Evolutionary conservation across 2,888 invertebrate genomes (phyloP).

Genomic region (Eupithecia subumbrata): DNA sequence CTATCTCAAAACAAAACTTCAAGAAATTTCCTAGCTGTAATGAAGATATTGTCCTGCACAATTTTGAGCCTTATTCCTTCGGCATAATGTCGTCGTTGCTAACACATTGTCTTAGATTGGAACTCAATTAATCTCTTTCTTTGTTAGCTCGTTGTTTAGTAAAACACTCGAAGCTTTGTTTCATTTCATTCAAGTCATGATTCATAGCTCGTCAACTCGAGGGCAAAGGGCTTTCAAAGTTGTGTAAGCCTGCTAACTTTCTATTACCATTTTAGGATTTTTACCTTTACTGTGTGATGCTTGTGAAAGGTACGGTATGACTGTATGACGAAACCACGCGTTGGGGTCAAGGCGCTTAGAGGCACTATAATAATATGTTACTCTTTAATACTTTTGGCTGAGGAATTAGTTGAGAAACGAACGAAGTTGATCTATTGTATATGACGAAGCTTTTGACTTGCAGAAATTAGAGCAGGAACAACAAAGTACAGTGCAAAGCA

Average conservation of each 20-base stretch:
- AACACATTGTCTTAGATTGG: conserved; percentile 20
- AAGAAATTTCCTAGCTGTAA: too few relatives aligned
- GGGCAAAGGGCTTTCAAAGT: conserved; percentile 68
- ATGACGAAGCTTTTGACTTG: background rate
- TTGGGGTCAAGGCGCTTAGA: background rate
- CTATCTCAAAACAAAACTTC: too few relatives aligned
- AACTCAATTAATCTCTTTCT: conserved; percentile 15
- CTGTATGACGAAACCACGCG: conserved; percentile 5
- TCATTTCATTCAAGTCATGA: conserved; percentile 48
- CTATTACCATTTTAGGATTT: conserved; percentile 43
- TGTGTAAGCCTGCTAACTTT: conserved; percentile 55
- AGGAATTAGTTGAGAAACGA: background rate
- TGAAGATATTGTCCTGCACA: too few relatives aligned
- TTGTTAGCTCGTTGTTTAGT: conserved; percentile 25
- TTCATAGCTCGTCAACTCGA: conserved; percentile 55
- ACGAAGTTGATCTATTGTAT: background rate
- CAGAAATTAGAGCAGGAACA: background rate
- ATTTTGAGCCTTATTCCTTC: too few relatives aligned
- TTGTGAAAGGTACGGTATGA: conserved; percentile 15
- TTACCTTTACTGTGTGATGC: conserved; percentile 22
- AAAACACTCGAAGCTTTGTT: conserved; percentile 31
- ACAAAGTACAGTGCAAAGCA: background rate
- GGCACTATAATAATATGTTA: background rate
- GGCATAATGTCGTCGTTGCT: too few relatives aligned
- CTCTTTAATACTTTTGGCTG: background rate